Evolutionary conservation across 2,797 vertebrate species (phyloP).

Genomic region (Anas flavirostris): DNA sequence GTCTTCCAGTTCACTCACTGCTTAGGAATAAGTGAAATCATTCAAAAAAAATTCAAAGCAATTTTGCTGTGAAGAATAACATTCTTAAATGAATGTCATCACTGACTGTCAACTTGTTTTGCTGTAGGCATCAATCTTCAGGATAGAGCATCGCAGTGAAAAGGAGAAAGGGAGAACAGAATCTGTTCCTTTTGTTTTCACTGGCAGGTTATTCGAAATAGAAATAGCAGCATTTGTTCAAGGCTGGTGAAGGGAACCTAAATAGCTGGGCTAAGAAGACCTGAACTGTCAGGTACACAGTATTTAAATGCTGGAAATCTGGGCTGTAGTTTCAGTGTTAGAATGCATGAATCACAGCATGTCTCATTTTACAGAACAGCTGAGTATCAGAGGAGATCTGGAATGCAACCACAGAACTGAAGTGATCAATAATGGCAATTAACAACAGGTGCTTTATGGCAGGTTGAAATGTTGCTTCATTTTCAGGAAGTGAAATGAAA

Average conservation of each 20-base stretch:
- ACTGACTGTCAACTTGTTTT: constrained; percentile 16
- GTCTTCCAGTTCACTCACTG: neutral
- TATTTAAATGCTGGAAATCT: neutral
- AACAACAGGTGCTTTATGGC: constrained; percentile 51
- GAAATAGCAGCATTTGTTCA: neutral
- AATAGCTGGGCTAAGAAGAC: neutral
- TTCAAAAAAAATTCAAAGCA: neutral
- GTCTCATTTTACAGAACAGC: neutral
- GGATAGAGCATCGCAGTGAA: neutral
- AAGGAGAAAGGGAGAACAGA: neutral
- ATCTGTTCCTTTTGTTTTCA: neutral
- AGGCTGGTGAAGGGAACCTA: neutral
- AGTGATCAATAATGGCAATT: constrained; percentile 66
- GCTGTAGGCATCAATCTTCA: neutral
- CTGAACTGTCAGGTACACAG: neutral
- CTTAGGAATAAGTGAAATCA: neutral
- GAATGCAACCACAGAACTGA: neutral
- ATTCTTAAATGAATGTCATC: neutral
- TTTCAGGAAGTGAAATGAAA: constrained; percentile 63
- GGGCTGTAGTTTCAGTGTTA: constrained; percentile 45
- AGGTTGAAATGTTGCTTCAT: constrained; percentile 61
- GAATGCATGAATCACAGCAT: constrained; percentile 43
- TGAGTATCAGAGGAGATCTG: neutral
- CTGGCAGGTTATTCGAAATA: neutral
- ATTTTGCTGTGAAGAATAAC: neutral